phyloP scores from a whole-genome alignment of 1,140 invertebrate genomes.

The Phthorimaea operculella region DNA sequence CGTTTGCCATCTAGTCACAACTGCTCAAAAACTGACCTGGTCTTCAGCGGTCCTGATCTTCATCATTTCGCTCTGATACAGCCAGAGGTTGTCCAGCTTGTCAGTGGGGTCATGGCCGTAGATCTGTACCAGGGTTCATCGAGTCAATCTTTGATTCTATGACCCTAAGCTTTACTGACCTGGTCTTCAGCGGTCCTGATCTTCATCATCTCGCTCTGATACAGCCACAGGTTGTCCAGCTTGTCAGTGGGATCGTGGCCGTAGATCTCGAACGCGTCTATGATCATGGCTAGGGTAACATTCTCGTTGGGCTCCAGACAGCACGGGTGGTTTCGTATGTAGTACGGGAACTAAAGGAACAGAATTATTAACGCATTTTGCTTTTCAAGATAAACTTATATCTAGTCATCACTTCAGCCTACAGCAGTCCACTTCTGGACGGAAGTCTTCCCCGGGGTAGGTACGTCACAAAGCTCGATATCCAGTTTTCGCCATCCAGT shows the following conservation, averaged over 20 bases:
- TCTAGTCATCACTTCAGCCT: too few species aligned
- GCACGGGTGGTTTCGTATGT: constrained; percentile 50
- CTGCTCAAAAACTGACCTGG: constrained; percentile 29
- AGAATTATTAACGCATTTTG: too few species aligned
- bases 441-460: too few species aligned
- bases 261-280: constrained; percentile 59
- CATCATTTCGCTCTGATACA: constrained; percentile 60
- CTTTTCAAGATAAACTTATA: too few species aligned
- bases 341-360: constrained; percentile 21
- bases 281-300: constrained; percentile 50
- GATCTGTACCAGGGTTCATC: constrained; percentile 27
- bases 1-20: too few species aligned
- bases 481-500: too few species aligned
- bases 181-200: constrained; percentile 50
- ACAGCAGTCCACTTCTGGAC: too few species aligned
- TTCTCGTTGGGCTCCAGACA: constrained; percentile 49
- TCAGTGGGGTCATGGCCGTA: constrained; percentile 60
- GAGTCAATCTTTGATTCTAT: too few species aligned
- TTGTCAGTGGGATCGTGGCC: constrained; percentile 60
- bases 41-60: constrained; percentile 50
- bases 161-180: constrained; percentile 19
- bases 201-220: constrained; percentile 60
- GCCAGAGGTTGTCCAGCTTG: constrained; percentile 49
- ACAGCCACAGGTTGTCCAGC: constrained; percentile 48
- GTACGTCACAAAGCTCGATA: too few species aligned